Evolutionary conservation across 1,140 invertebrate genomes (phyloP).

Genomic region (Vanessa atalanta): DNA sequence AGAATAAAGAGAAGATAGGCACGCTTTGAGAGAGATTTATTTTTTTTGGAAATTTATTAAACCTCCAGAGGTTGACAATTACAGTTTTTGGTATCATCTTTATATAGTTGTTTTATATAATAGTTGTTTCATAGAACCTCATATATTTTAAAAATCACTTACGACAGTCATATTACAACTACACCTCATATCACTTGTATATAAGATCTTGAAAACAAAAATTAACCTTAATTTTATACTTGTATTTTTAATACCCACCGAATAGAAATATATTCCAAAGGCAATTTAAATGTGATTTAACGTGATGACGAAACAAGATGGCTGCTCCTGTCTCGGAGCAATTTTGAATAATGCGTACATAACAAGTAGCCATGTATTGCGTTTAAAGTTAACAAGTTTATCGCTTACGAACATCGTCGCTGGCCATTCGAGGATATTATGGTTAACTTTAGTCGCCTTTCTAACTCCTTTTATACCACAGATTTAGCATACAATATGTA

Average conservation of each 20-base stretch:
- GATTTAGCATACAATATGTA: conserved; percentile 26
- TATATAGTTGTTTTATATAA: too few relatives aligned
- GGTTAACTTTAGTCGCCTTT: conserved; percentile 20
- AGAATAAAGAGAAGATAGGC: not conserved
- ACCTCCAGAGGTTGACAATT: too few relatives aligned
- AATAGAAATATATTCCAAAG: not conserved
- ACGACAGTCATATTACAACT: too few relatives aligned
- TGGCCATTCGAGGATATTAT: conserved; percentile 25
- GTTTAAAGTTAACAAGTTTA: conserved; percentile 20
- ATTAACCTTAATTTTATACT: too few relatives aligned
- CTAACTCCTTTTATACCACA: conserved; percentile 28
- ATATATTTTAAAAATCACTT: too few relatives aligned
- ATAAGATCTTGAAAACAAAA: too few relatives aligned
- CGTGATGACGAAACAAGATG: conserved; percentile 5
- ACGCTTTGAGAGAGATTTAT: too few relatives aligned
- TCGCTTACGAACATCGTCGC: conserved; percentile 27
- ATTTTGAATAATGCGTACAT: conserved; percentile 35
- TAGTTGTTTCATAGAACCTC: too few relatives aligned
- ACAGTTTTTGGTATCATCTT: too few relatives aligned
- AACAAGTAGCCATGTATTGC: conserved; percentile 25
- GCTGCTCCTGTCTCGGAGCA: not conserved
- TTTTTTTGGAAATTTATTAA: not conserved
- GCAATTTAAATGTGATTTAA: not conserved
- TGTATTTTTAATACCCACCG: not conserved
- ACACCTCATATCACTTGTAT: too few relatives aligned